These are phyloP conservation scores for Drosophila anomalata DNA, from an alignment of 2,888 invertebrate species.

Conservation along the genomic window DNA sequence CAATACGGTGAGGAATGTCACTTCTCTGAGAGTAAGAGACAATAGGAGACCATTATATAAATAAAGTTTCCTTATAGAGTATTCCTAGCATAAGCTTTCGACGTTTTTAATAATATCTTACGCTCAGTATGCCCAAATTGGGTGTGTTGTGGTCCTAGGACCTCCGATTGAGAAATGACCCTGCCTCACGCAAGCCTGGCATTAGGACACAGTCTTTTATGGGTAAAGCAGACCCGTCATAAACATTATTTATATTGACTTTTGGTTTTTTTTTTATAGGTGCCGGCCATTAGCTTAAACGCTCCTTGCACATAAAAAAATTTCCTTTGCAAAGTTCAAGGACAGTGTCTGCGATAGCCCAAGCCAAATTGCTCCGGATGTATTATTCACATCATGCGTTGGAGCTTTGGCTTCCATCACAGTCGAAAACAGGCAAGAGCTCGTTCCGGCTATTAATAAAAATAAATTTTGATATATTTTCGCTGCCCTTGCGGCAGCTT, in stretches of 20 bases:
- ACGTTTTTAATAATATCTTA: conserved; percentile 4
- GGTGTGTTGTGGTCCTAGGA: conserved; percentile 20
- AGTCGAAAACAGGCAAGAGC: conserved; percentile 37
- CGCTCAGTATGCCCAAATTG: conserved; percentile 13
- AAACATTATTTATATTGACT: conserved; percentile 66
- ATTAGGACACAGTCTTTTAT: conserved; percentile 57
- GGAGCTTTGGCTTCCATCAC: conserved; percentile 40
- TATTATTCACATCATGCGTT: conserved; percentile 46
- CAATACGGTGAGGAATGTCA: background rate
- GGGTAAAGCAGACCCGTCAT: conserved; percentile 41
- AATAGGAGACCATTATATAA: background rate
- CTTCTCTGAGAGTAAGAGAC: background rate
- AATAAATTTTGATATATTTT: conserved; percentile 59
- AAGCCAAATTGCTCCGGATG: conserved; percentile 42
- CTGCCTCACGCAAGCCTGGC: conserved; percentile 55
- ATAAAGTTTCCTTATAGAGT: background rate
- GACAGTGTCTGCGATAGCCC: conserved; percentile 32
- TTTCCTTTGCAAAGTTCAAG: conserved; percentile 57
- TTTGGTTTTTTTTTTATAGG: conserved; percentile 45
- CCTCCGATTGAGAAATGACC: conserved; percentile 35
- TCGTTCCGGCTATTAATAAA: conserved; percentile 58
- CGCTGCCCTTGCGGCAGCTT: conserved; percentile 39
- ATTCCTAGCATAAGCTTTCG: conserved; percentile 5
- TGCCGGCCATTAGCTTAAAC: conserved; percentile 52
- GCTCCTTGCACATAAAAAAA: conserved; percentile 19